Percentiles rank a stretch among this genome's conserved stretches.
Evolutionary conservation across 1,140 invertebrate species (phyloP).

Genomic region (Elymnias hypermnestra): DNA sequence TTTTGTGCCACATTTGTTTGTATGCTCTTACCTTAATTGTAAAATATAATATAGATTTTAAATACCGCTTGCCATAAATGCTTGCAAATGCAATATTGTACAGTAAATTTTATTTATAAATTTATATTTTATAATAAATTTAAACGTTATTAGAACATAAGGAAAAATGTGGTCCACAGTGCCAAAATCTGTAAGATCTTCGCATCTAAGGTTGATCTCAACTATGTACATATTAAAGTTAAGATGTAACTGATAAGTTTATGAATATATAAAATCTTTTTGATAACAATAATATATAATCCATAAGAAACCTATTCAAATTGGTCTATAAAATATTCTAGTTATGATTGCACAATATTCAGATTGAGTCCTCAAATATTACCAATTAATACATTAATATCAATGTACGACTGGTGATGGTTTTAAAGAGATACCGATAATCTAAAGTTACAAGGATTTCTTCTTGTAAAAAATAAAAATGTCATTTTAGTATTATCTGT

Average conservation of each 20-base stretch:
- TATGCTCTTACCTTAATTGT: neutral
- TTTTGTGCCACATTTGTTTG: neutral
- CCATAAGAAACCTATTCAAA: too few species aligned
- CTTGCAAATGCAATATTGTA: conserved; percentile 46
- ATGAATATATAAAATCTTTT: too few species aligned
- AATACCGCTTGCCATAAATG: conserved; percentile 47
- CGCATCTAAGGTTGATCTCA: conserved; percentile 55
- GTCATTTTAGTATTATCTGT: too few species aligned
- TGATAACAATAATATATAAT: too few species aligned
- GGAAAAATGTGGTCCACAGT: conserved; percentile 59
- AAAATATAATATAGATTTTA: neutral
- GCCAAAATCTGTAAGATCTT: conserved; percentile 66
- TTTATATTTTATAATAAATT: conserved; percentile 24
- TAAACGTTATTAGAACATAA: conserved; percentile 13
- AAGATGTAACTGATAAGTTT: neutral
- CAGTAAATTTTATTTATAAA: conserved; percentile 25
- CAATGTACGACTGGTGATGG: too few species aligned
- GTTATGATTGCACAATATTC: too few species aligned
- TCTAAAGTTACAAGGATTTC: too few species aligned
- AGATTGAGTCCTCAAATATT: too few species aligned
- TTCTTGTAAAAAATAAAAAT: too few species aligned
- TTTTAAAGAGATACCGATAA: too few species aligned
- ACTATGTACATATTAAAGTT: conserved; percentile 53
- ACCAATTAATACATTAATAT: too few species aligned
- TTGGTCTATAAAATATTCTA: too few species aligned